phyloP scores from a whole-genome alignment of 2,888 invertebrate species.

The Rhagonycha lutea region DNA sequence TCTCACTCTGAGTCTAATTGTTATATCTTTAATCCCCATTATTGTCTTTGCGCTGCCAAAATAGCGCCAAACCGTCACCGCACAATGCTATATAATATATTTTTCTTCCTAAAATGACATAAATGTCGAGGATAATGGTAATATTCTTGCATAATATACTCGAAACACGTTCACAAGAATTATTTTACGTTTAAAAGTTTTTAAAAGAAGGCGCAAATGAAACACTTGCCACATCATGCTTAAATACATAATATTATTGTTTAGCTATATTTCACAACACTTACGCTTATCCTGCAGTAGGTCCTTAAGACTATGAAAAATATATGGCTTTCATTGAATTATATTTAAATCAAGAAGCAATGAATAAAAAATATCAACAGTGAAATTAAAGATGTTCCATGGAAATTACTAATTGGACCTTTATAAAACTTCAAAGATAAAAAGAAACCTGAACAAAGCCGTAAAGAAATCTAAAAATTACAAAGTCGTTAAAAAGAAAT shows the following conservation, averaged over 20 bases:
- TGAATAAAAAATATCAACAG: neutral
- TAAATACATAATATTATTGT: neutral
- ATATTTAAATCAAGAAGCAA: neutral
- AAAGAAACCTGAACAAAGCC: slow-evolving; percentile 20
- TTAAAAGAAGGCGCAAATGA: slow-evolving; percentile 20
- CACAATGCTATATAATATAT: slow-evolving; percentile 45
- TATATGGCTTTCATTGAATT: neutral
- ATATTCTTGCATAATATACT: slow-evolving; percentile 33
- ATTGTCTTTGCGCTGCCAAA: slow-evolving; percentile 52
- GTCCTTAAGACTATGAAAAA: neutral
- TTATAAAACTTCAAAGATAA: slow-evolving; percentile 29
- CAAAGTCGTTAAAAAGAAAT: slow-evolving; percentile 36
- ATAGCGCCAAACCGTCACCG: slow-evolving; percentile 51
- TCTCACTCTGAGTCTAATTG: slow-evolving; percentile 49
- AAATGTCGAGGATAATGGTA: slow-evolving; percentile 37
- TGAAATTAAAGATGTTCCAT: slow-evolving; percentile 5
- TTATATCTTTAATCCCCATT: slow-evolving; percentile 54
- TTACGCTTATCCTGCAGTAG: neutral
- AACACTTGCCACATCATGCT: slow-evolving; percentile 5
- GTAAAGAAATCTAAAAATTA: slow-evolving; percentile 31
- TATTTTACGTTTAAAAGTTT: slow-evolving; percentile 22
- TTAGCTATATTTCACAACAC: neutral
- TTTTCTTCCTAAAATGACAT: slow-evolving; percentile 43
- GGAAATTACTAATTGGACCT: slow-evolving; percentile 29
- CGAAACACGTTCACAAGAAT: slow-evolving; percentile 25